Base-by-base conservation (phyloP, 1,140 invertebrate species). In the Apis laboriosa region DNA sequence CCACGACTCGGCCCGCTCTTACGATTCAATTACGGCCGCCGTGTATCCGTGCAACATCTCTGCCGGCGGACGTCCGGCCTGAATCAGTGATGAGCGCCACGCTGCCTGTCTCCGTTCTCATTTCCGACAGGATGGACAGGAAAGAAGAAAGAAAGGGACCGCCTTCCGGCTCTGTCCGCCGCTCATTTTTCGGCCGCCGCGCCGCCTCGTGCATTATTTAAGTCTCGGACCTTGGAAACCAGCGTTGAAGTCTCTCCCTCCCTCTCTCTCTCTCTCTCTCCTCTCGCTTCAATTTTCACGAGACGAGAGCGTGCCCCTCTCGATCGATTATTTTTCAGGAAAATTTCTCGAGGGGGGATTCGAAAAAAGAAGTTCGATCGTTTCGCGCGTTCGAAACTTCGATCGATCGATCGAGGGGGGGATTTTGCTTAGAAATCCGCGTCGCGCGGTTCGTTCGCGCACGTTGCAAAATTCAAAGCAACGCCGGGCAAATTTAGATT, bases 31-130 rank as follows among this genome's bases (percentile, higher is more conserved):
- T 84, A 79, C 28, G 43, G 51, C 15, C 17, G 55, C 55, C 77
- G 66, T 3, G 43, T 67, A 84, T 66, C 67, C 67, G 49, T 19
- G 60, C 51, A 77, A 64, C 63, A 21, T 84, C 80, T 83, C 81
- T 64, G 77, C 75, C 86, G 84, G 72, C 90, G 87, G 89, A 92
- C 89, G 88, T 88, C 86, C 81, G 79, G 67, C 70, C 74, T 92
- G 90, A 93, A 93, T 93, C 83, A 91, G 87, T 92, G 90, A 93
- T 90, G 90, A 91, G 89, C 89, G 66, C 85, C 87, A 19, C 88
- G 88, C 86, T 88, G 84, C 68, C 89, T 91, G 90, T 90, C 89
- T 91, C 90, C 90, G 79, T 77, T 87, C 88, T 91, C 90, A 92
- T 92, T 93, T 93, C 92, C 92, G 92, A 74, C 85, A 76, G 84